Conservation (phyloP, 2,113 vertebrate genomes). For the Ammodytes marinus region DNA sequence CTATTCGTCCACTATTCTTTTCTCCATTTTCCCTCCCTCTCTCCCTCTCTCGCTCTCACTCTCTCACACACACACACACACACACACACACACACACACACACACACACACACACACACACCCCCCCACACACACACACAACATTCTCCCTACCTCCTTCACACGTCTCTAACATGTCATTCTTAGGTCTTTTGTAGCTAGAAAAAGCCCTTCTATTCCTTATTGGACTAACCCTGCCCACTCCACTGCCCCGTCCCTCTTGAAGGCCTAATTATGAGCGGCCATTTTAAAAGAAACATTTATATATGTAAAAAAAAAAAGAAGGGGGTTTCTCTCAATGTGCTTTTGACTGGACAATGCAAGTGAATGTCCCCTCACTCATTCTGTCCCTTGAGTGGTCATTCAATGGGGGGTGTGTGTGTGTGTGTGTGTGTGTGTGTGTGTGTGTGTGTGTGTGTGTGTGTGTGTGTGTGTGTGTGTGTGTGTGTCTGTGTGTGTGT, state of each 20-base stretch:
- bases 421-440: too few relatives aligned
- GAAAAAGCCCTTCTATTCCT: conserved; percentile 52
- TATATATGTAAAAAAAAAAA: conserved; percentile 84
- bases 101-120: too few relatives aligned
- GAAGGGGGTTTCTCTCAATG: conserved; percentile 59
- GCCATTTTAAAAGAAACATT: conserved; percentile 91
- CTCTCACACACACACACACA: conserved; percentile 31
- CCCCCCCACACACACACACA: conserved; percentile 8
- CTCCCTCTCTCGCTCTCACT: background rate
- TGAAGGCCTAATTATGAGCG: conserved; percentile 90
- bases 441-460: too few relatives aligned
- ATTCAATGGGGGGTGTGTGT: conserved; percentile 52
- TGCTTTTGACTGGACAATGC: conserved; percentile 83
- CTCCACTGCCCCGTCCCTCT: conserved; percentile 70
- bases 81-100: too few relatives aligned
- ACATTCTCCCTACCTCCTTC: conserved; percentile 65
- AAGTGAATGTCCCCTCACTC: conserved; percentile 67
- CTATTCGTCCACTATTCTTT: conserved; percentile 70
- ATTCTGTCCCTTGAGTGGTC: conserved; percentile 74
- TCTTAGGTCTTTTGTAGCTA: conserved; percentile 72
- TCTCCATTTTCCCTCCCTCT: conserved; percentile 30
- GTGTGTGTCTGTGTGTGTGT: conserved; percentile 48
- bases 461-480: too few relatives aligned
- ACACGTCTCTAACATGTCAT: conserved; percentile 71
- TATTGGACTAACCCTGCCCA: conserved; percentile 61